These are phyloP conservation scores for Geophilus truncorum DNA, from an alignment of 2,888 invertebrate genomes.

Conservation along the genomic window DNA sequence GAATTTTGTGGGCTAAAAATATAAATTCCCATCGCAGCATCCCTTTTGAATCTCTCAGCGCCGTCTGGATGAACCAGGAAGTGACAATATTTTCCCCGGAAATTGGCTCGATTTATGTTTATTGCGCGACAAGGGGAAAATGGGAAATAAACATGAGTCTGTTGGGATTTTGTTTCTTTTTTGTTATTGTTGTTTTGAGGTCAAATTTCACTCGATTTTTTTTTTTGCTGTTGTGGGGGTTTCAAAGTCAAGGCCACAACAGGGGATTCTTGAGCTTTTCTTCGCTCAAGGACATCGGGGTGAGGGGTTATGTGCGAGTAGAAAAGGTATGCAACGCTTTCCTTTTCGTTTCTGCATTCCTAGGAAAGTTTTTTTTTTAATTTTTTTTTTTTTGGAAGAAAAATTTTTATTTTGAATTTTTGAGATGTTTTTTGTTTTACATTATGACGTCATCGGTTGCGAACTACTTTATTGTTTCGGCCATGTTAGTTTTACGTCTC, in stretches of 20 bases:
- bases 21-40: background rate
- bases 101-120: background rate
- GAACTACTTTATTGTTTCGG: no score
- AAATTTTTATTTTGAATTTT: background rate
- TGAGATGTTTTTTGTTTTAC: background rate
- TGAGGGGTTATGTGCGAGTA: background rate
- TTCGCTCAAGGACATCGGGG: background rate
- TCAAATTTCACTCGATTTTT: background rate
- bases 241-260: background rate
- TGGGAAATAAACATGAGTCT: background rate
- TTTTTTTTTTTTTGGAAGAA: background rate
- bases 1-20: background rate
- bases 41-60: background rate
- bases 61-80: background rate
- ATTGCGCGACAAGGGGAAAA: no score
- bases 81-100: background rate
- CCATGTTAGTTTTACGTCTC: no score
- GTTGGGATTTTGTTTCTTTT: background rate
- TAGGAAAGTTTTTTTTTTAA: background rate
- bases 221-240: background rate
- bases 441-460: no score
- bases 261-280: background rate
- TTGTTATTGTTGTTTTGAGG: background rate
- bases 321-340: no score
- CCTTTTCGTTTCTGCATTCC: background rate